Base-by-base conservation (phyloP, 2,797 vertebrate species). In the Harpagifer antarcticus region DNA sequence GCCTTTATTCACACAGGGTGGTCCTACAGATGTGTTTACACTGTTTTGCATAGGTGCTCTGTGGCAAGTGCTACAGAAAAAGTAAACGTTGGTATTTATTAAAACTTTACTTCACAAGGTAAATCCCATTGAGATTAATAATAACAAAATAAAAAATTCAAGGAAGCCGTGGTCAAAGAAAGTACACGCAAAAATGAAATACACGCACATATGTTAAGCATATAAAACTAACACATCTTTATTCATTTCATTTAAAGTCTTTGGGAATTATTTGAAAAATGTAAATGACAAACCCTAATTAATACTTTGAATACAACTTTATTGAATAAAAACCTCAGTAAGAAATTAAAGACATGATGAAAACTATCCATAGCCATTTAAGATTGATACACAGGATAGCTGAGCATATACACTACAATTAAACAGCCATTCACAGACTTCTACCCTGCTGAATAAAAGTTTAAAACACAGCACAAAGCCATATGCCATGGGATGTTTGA, bases 161-260 rank as follows among this genome's bases (percentile, higher is more conserved):
- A 50, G 50, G 17, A 1, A 49, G 48, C 48, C 48, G 3, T 0
- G 0, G 48, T 4, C 27, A 27, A 27, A 27, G 27, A 27, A 27
- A 27, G 27, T 27, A 27, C 27, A 27, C 4, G 4, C 10, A 9
- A 4, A 27, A 27, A 27, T 0, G 11, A 49, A 19, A 50, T 50
- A 20, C 49, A 20, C 0, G 12, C 19, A 1, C 20, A 20, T 0
- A 50, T 20, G 0, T 50, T 19, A 50, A 50, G 11, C n/a, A 50
- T 4, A 27, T 4, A 27, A 27, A 27, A 27, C 27, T 27, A 27
- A 27, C 27, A 27, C 27, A 27, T 27, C 27, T 27, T 5, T 27
- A 5, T 27, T 27, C 27, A 5, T 27, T 27, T 27, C 27, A 27
- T 27, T 27, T 27, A 27, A 27, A 27, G 27, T 27, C 27, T 5